A percentile compares a stretch with the other conserved stretches of the same genome.
Conservation (phyloP, 1,140 invertebrate genomes). For the Manduca sexta region DNA sequence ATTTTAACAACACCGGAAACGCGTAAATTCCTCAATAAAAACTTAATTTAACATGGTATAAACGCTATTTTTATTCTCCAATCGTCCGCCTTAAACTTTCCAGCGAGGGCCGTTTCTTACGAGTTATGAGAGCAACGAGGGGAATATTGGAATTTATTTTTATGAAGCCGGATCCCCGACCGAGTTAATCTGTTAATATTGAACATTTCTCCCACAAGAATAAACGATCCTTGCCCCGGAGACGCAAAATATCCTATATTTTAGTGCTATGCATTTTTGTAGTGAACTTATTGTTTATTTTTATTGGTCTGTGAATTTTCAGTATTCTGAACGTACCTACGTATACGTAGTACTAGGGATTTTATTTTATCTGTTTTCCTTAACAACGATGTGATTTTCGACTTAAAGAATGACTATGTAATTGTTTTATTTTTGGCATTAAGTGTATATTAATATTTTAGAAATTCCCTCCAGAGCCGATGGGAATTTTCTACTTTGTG, state of each 20-base stretch:
- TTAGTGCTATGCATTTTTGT: not conserved
- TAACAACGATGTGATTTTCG: too few species aligned
- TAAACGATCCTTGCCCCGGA: slow-evolving; percentile 22
- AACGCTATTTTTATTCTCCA: slow-evolving; percentile 56
- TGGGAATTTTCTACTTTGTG: too few species aligned
- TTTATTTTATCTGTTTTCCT: too few species aligned
- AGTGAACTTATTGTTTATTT: not conserved
- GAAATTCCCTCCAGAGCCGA: too few species aligned
- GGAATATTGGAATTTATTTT: slow-evolving; percentile 61
- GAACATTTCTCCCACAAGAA: slow-evolving; percentile 43
- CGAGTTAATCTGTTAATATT: slow-evolving; percentile 64
- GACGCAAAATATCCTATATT: not conserved
- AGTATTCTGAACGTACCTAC: too few species aligned
- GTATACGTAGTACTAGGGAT: too few species aligned
- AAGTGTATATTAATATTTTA: too few species aligned
- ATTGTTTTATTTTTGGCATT: too few species aligned
- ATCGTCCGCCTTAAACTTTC: slow-evolving; percentile 51
- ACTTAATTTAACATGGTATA: slow-evolving; percentile 52
- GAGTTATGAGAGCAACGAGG: slow-evolving; percentile 51
- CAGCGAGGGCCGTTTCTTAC: slow-evolving; percentile 41
- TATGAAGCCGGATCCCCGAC: slow-evolving; percentile 48
- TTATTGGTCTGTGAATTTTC: too few species aligned
- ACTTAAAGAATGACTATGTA: too few species aligned
- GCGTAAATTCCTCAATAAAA: slow-evolving; percentile 52
- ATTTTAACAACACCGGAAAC: slow-evolving; percentile 27